Conservation (phyloP, 2,797 vertebrate genomes). For the Monodelphis domestica region DNA sequence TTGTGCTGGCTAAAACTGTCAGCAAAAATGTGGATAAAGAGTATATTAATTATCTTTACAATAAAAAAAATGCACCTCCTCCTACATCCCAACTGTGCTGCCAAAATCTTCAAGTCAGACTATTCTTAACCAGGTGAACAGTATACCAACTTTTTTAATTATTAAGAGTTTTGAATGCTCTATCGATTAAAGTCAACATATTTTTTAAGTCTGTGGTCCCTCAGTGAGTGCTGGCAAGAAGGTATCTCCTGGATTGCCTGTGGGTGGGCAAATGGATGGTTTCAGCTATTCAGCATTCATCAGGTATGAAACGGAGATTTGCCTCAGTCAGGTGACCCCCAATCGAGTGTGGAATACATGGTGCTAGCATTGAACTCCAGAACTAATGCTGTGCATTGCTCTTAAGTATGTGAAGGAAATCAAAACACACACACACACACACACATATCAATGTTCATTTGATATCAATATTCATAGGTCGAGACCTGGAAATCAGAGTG, state of each 20-base stretch:
- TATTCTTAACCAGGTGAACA: constrained; percentile 26
- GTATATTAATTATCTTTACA: constrained; percentile 59
- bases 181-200: constrained; percentile 28
- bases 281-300: constrained; percentile 2
- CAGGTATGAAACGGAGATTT: neutral
- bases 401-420: neutral
- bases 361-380: neutral
- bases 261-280: neutral
- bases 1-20: constrained; percentile 32
- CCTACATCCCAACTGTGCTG: constrained; percentile 4
- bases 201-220: neutral
- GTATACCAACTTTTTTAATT: neutral
- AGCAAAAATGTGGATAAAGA: constrained; percentile 15
- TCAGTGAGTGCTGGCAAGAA: neutral
- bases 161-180: neutral
- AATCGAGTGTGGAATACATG: neutral
- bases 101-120: constrained; percentile 53
- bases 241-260: neutral
- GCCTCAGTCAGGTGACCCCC: neutral
- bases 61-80: constrained; percentile 33
- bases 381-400: neutral
- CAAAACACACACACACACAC: neutral
- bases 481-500: neutral
- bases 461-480: neutral
- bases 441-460: no score